Percentiles rank a stretch among this genome's conserved stretches.
Conservation (phyloP, 1,140 invertebrate species). For the Ceratina australensis region DNA sequence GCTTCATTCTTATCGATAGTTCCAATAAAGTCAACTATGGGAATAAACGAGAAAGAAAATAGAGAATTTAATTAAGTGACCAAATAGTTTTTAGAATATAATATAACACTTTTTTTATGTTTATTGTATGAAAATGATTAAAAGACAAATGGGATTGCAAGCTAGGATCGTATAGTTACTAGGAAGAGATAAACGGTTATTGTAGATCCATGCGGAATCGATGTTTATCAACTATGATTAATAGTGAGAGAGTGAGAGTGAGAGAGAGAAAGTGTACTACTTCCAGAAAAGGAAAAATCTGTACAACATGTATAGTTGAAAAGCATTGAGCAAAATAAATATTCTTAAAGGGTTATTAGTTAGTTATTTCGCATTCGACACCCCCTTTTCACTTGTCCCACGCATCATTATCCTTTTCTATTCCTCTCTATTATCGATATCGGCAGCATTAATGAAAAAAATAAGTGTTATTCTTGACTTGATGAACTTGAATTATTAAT, state of each 20-base stretch:
- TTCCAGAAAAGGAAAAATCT: constrained; percentile 60
- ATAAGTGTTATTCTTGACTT: constrained; percentile 9
- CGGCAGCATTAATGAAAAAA: constrained; percentile 50
- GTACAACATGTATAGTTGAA: constrained; percentile 75
- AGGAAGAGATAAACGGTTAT: constrained; percentile 40
- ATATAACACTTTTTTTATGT: constrained; percentile 50
- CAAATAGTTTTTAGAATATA: constrained; percentile 53
- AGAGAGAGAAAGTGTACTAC: constrained; percentile 68
- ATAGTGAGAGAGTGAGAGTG: constrained; percentile 72
- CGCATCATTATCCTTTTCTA: constrained; percentile 58
- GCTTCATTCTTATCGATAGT: constrained; percentile 23
- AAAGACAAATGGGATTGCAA: constrained; percentile 23
- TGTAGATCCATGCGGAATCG: constrained; percentile 60
- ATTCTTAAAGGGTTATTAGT: constrained; percentile 73
- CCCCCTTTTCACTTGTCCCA: constrained; percentile 61
- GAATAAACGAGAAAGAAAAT: constrained; percentile 16
- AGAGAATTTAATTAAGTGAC: constrained; percentile 30
- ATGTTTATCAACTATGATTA: constrained; percentile 59
- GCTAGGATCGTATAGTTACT: constrained; percentile 35
- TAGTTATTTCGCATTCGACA: constrained; percentile 72
- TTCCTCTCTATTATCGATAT: constrained; percentile 51
- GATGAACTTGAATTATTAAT: constrained; percentile 68
- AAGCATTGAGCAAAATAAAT: constrained; percentile 72
- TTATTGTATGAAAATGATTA: constrained; percentile 56
- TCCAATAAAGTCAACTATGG: constrained; percentile 14